Conservation (phyloP, 2,797 vertebrate genomes). For the Myotis planiceps region DNA sequence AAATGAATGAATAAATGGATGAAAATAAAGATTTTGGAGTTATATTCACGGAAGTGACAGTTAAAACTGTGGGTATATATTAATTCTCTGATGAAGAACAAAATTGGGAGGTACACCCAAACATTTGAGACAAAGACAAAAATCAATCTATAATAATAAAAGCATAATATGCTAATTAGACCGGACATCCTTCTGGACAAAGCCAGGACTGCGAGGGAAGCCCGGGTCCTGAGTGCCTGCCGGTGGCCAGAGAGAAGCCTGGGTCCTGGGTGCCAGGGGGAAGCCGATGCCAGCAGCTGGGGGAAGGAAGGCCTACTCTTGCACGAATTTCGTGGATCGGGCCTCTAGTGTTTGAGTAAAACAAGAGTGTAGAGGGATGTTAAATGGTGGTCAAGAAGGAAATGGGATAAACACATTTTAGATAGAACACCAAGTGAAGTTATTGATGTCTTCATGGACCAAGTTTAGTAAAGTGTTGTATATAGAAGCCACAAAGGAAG, state of each 20-base stretch:
- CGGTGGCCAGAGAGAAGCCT: too few species aligned
- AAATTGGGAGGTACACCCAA: background rate
- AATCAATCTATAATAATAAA: background rate
- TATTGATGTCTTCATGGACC: background rate
- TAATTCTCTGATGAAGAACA: slow-evolving; percentile 19
- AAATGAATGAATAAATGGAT: background rate
- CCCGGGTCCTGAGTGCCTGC: too few species aligned
- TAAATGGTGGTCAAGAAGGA: background rate
- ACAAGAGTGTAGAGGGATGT: background rate
- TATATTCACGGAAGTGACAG: background rate
- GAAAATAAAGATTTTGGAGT: background rate
- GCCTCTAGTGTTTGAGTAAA: background rate
- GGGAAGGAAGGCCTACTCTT: too few species aligned
- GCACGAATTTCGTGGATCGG: too few species aligned
- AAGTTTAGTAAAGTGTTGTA: background rate
- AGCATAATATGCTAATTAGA: too few species aligned
- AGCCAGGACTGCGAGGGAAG: too few species aligned
- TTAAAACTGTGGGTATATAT: background rate
- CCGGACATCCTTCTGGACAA: too few species aligned
- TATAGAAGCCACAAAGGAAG: background rate
- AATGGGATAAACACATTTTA: background rate
- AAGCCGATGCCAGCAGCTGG: too few species aligned
- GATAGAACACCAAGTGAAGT: background rate
- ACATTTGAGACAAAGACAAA: background rate
- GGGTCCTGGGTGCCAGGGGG: too few species aligned